Conservation (phyloP, 30 jellyfish, hydroid and myxozoan genomes). For the Turritopsis rubra region DNA sequence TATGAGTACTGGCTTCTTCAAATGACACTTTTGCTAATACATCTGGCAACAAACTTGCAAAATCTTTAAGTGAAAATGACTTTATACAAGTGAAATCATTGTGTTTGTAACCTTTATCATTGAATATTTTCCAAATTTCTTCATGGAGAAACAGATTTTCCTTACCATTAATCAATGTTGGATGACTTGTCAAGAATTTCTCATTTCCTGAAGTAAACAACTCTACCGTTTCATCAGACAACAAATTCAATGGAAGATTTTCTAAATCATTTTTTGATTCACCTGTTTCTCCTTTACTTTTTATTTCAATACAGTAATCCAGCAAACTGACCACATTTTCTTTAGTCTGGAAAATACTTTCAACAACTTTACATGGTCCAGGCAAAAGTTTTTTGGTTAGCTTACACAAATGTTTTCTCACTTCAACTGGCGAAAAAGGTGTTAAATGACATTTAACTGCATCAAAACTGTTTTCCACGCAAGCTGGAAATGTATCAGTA, state of each 20-base stretch:
- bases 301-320: conserved; percentile 27
- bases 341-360: conserved; percentile 17
- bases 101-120: background rate
- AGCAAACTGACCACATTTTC: conserved; percentile 38
- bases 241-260: conserved; percentile 55
- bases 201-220: conserved; percentile 11
- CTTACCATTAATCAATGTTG: conserved; percentile 17
- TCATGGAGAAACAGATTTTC: conserved; percentile 4
- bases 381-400: conserved; percentile 13
- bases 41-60: background rate
- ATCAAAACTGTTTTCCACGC: conserved; percentile 31
- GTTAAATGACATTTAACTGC: conserved; percentile 31
- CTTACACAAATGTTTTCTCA: conserved; percentile 21
- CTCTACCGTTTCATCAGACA: conserved; percentile 40
- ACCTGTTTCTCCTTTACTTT: conserved; percentile 13
- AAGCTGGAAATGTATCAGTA: conserved; percentile 36
- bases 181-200: conserved; percentile 32
- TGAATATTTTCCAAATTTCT: background rate
- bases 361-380: background rate
- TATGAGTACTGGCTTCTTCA: background rate
- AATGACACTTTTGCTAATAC: background rate
- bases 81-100: background rate
- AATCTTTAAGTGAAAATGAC: background rate
- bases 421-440: conserved; percentile 30
- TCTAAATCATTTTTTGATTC: conserved; percentile 3